Evolutionary conservation across 2,113 vertebrate species (phyloP).

Genomic region (Apus apus): DNA sequence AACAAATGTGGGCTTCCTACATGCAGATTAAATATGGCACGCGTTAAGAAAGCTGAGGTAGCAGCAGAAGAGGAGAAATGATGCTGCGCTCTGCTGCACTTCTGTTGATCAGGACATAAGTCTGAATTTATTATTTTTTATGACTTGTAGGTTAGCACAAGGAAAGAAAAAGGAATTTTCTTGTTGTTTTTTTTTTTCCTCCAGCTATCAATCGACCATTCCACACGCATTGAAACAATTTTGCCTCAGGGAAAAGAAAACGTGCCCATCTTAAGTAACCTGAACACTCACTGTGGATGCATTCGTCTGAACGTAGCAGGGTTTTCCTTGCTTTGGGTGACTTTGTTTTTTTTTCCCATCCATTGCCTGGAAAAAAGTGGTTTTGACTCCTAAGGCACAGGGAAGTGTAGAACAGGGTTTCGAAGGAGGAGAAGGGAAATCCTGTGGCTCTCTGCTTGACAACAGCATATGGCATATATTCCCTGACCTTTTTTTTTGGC

Average conservation of each 20-base stretch:
- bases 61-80: slow-evolving; percentile 23
- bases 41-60: slow-evolving; percentile 36
- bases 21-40: slow-evolving; percentile 9
- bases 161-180: slow-evolving; percentile 18
- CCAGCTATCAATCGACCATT: not conserved
- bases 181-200: not conserved
- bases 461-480: not conserved
- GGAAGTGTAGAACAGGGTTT: not conserved
- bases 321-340: not conserved
- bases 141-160: slow-evolving; percentile 12
- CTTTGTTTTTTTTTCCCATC: not conserved
- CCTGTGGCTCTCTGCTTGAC: not conserved
- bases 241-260: slow-evolving; percentile 21
- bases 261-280: not conserved
- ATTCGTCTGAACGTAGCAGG: not conserved
- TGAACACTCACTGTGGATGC: not conserved
- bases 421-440: not conserved
- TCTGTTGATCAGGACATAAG: slow-evolving; percentile 39
- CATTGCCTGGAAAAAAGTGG: not conserved
- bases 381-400: not conserved
- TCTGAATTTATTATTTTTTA: slow-evolving; percentile 50
- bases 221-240: not conserved
- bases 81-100: not conserved
- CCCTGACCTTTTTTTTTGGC: not conserved
- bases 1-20: slow-evolving; percentile 65